Conservation (phyloP, 1,140 invertebrate species). For the Zaprionus africanus region DNA sequence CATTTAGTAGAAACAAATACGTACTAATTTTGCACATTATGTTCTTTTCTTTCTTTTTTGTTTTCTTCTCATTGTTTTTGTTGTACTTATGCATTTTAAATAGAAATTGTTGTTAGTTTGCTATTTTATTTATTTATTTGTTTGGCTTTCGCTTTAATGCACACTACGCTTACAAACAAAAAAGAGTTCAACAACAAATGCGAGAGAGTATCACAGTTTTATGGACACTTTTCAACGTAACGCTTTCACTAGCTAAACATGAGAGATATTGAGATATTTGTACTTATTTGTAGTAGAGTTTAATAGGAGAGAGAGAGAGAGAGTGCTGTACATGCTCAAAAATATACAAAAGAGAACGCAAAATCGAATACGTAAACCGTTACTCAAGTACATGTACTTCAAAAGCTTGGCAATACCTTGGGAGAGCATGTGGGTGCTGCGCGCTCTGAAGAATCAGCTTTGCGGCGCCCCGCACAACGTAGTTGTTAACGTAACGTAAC, state of each 20-base stretch:
- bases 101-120: constrained; percentile 76
- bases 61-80: constrained; percentile 41
- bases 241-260: constrained; percentile 77
- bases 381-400: constrained; percentile 21
- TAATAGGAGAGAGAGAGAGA: constrained; percentile 54
- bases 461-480: constrained; percentile 36
- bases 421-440: constrained; percentile 38
- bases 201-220: constrained; percentile 63
- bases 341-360: constrained; percentile 69
- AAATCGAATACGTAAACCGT: constrained; percentile 64
- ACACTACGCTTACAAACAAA: constrained; percentile 80
- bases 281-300: constrained; percentile 33
- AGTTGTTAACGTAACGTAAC: constrained; percentile 32
- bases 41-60: constrained; percentile 51
- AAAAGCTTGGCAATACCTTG: constrained; percentile 22
- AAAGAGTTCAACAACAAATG: constrained; percentile 62
- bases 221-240: constrained; percentile 72
- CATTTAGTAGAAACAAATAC: constrained; percentile 81
- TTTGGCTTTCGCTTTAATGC: constrained; percentile 76
- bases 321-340: constrained; percentile 76
- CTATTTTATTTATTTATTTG: constrained; percentile 81
- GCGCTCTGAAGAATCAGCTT: constrained; percentile 45
- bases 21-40: constrained; percentile 75
- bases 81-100: constrained; percentile 75
- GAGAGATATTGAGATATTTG: constrained; percentile 58